Conservation (phyloP, 2,888 invertebrate species). For the Pandemis heparana region DNA sequence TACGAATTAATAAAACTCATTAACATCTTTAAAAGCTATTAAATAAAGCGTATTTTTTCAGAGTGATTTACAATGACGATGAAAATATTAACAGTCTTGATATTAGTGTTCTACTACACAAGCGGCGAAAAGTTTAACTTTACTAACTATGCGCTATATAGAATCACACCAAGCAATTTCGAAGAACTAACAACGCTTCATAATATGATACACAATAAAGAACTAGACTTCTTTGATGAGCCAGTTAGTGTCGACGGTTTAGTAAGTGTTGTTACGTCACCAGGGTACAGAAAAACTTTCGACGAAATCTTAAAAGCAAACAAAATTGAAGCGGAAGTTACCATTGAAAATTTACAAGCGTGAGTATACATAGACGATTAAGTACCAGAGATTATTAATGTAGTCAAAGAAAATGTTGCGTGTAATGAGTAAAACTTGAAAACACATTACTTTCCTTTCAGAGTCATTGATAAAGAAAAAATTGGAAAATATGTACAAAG, state of each 20-base stretch:
- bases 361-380: constrained; percentile 21
- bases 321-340: constrained; percentile 51
- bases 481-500: constrained; percentile 33
- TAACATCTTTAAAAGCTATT: neutral
- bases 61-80: constrained; percentile 15
- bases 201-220: constrained; percentile 48
- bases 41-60: neutral
- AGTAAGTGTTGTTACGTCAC: constrained; percentile 63
- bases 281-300: constrained; percentile 57
- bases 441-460: neutral
- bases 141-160: constrained; percentile 70
- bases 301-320: constrained; percentile 50
- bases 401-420: neutral
- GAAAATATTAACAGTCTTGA: constrained; percentile 8
- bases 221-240: constrained; percentile 44
- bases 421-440: neutral
- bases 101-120: constrained; percentile 21
- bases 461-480: constrained; percentile 45
- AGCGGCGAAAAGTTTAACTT: constrained; percentile 46
- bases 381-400: too few species aligned
- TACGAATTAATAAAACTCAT: neutral
- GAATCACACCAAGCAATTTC: constrained; percentile 60
- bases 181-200: constrained; percentile 58
- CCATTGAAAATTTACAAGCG: constrained; percentile 55
- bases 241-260: constrained; percentile 43